Percentiles rank a stretch among this genome's conserved stretches.
These are phyloP conservation scores for Lottia scabra DNA, from an alignment of 2,888 invertebrate species.

Conservation along the genomic window DNA sequence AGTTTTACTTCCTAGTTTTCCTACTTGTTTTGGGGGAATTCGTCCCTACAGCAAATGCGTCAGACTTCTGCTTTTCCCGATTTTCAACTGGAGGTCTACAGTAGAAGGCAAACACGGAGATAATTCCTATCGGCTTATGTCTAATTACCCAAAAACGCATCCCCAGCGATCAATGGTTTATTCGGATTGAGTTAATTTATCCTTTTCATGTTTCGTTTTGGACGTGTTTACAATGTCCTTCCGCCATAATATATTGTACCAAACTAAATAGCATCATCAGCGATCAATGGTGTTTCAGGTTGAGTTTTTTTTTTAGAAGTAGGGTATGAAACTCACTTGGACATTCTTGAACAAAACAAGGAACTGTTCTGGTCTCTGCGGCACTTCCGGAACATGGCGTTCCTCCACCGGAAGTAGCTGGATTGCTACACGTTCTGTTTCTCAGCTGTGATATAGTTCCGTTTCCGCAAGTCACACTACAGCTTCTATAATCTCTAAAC, in stretches of 20 bases:
- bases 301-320: neutral
- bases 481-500: neutral
- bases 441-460: neutral
- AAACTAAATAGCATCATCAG: neutral
- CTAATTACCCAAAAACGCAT: no score
- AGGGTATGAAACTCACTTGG: neutral
- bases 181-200: no score
- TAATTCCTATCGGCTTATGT: no score
- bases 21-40: no score
- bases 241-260: no score
- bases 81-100: no score
- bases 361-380: neutral
- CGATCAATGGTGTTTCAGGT: neutral
- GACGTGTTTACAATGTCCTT: no score
- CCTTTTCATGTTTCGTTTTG: no score
- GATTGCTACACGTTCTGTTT: neutral
- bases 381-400: neutral
- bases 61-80: no score
- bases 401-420: neutral
- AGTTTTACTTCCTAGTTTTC: neutral
- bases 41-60: no score
- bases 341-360: neutral
- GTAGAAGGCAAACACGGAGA: no score
- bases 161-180: no score
- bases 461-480: neutral